Evolutionary conservation across 2,888 invertebrate genomes (phyloP), one percentile per base, ranked within the genome.

Genomic region (Abscondita cerata): DNA sequence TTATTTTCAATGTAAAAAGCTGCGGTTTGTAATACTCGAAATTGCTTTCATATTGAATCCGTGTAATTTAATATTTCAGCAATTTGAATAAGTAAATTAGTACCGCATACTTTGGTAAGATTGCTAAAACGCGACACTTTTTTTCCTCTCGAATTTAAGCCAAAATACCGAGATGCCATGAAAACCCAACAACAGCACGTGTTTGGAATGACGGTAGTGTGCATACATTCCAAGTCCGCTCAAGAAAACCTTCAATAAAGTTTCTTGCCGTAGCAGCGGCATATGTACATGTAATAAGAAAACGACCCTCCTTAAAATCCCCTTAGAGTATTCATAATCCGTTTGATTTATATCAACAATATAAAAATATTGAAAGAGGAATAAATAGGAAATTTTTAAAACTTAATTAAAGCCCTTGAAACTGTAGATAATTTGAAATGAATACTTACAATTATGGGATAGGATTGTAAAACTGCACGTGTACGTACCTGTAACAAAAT

Each of bases 221-320:
- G 54, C 60, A 60, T 60, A 47, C 55, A 54, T 53, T 60, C 50
- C 33, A 48, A 48, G 51, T 41, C 50, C 54, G 33, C 48, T 54
- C 54, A 40, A 44, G 60, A 60, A 54, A 60, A 53, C 54, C 60
- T 60, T 50, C 60, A 59, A 59, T 59, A 59, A 59, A 59, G 44
- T 44, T 44, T 44, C 52, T 33, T 59, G 47, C 59, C 47, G 46
- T 44, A 51, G 57, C 51, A 51, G 57, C 51, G 51, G 57, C 57
- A 57, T 41, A 51, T 57, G 57, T 51, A 51, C 44, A 41, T 44
- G 51, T 57, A 57, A 57, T 57, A 57, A 57, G 41, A 57, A 51
- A 50, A 57, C 41, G 48, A 13, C 44, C 44, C 44, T 44, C 19
- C 44, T 44, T 11, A 51, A 20, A 40, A 57, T 57, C 50, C 51